Evolutionary conservation across 2,888 invertebrate genomes (phyloP).

Genomic region (Cordilura impudica): DNA sequence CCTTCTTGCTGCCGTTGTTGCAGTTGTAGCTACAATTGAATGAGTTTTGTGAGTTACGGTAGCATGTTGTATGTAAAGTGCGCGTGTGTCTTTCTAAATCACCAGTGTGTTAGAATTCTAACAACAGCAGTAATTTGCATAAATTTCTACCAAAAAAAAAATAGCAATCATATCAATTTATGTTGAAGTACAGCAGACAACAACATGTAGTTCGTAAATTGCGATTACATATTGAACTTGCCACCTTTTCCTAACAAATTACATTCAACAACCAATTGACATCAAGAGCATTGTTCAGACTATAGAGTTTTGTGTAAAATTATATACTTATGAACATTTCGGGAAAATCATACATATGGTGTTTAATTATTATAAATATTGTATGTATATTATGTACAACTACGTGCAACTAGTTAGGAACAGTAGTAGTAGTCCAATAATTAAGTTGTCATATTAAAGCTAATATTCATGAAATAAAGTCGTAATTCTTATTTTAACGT

Average conservation of each 20-base stretch:
- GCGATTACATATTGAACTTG: constrained; percentile 41
- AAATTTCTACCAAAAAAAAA: neutral
- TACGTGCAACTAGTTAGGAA: no score
- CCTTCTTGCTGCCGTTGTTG: neutral
- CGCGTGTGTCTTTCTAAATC: neutral
- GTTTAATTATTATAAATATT: no score
- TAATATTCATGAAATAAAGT: no score
- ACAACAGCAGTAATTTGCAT: neutral
- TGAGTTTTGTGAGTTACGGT: constrained; percentile 18
- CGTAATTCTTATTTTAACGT: no score
- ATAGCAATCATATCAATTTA: neutral
- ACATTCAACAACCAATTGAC: constrained; percentile 1
- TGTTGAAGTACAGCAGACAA: neutral
- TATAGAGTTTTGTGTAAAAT: no score
- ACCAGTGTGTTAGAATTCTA: constrained; percentile 3
- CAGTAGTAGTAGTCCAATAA: no score
- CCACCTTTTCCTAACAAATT: constrained; percentile 48
- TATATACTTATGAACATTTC: no score
- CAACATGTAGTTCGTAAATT: constrained; percentile 19
- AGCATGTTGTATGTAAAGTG: constrained; percentile 2
- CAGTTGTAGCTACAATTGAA: neutral
- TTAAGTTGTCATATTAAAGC: no score
- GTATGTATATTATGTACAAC: no score
- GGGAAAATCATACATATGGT: no score
- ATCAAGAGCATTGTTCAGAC: neutral